A percentile compares a stretch with the other conserved stretches of the same genome.
These are phyloP conservation scores for Daubentonia madagascariensis DNA, from an alignment of 2,113 vertebrate species.

Conservation along the genomic window DNA sequence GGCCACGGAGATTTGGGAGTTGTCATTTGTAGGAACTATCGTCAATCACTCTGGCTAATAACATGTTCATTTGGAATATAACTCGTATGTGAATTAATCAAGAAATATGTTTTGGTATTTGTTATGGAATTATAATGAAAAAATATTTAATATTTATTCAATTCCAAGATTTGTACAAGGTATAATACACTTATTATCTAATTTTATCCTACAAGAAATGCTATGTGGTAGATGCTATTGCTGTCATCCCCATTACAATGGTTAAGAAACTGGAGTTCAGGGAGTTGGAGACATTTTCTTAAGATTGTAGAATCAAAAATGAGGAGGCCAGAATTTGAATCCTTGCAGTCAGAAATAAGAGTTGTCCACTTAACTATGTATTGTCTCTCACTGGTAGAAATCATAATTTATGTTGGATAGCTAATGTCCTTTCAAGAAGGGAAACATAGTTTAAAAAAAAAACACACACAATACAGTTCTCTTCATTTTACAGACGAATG, in stretches of 20 bases:
- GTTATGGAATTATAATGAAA: not conserved
- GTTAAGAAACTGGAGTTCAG: not conserved
- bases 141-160: not conserved
- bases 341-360: not conserved
- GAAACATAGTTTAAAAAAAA: not conserved
- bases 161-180: not conserved
- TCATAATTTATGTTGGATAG: not conserved
- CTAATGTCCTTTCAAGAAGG: not conserved
- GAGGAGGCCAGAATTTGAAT: not conserved
- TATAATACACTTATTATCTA: not conserved
- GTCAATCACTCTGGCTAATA: not conserved
- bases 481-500: not conserved
- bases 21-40: not conserved
- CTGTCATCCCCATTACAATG: not conserved
- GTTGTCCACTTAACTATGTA: not conserved
- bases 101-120: not conserved
- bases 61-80: not conserved
- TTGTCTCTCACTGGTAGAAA: not conserved
- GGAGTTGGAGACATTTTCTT: not conserved
- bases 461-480: not conserved
- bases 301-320: not conserved
- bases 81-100: not conserved
- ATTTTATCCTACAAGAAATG: not conserved
- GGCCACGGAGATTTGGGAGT: not conserved
- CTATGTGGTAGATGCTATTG: not conserved